Evolutionary conservation across 2,888 invertebrate species (phyloP).

Genomic region (Entomobrya multifasciata): DNA sequence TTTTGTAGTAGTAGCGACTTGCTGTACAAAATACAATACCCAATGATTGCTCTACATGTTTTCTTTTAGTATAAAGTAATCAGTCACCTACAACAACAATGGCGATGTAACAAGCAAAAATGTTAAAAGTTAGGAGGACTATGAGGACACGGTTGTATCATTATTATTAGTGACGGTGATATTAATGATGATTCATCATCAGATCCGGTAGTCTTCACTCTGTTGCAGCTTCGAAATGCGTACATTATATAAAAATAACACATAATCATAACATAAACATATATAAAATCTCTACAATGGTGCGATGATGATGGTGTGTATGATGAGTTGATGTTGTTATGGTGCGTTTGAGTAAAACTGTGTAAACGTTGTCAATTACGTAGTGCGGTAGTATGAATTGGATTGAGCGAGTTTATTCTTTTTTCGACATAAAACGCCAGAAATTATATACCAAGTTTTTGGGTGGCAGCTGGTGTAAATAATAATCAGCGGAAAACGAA

Average conservation of each 20-base stretch:
- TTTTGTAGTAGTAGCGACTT: too few relatives aligned
- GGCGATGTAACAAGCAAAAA: neutral
- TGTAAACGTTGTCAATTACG: slow-evolving; percentile 42
- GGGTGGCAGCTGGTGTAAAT: slow-evolving; percentile 23
- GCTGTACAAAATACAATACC: too few relatives aligned
- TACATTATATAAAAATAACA: too few relatives aligned
- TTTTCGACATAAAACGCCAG: neutral
- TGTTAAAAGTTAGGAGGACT: slow-evolving; percentile 1
- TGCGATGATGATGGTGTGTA: too few relatives aligned
- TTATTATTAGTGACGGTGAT: neutral
- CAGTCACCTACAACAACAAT: slow-evolving; percentile 41
- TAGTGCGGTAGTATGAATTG: too few relatives aligned
- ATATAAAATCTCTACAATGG: neutral
- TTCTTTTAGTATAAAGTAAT: slow-evolving; percentile 5
- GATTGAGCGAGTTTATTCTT: neutral
- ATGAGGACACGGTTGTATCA: too few relatives aligned
- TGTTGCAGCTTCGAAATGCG: too few relatives aligned
- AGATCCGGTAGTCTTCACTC: slow-evolving; percentile 34
- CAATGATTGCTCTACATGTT: too few relatives aligned
- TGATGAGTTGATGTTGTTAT: neutral
- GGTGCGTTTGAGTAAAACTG: slow-evolving; percentile 1
- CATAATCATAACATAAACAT: too few relatives aligned
- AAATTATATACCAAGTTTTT: slow-evolving; percentile 2
- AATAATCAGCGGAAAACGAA: neutral
- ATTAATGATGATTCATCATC: slow-evolving; percentile 33